Conservation (phyloP, 2,888 invertebrate species). For the Idaea aversata region DNA sequence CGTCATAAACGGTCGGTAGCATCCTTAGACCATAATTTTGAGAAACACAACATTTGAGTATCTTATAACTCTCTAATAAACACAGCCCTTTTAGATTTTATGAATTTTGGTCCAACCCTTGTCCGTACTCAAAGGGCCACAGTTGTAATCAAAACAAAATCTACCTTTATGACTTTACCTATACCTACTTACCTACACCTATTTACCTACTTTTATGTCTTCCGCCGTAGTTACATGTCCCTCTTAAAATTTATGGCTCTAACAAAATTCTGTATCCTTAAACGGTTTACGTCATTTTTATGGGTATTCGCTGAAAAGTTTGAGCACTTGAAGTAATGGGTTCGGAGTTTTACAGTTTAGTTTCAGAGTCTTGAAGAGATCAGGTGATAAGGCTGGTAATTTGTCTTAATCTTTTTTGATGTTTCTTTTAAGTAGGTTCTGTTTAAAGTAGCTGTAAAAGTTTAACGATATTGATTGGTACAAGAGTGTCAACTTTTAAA, state of each 20-base stretch:
- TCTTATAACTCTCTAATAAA: not conserved
- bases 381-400: too few species aligned
- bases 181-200: not conserved
- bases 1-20: not conserved
- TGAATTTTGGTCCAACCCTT: not conserved
- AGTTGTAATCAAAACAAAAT: not conserved
- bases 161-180: not conserved
- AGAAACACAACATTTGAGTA: too few species aligned
- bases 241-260: not conserved
- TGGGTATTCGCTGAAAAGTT: slow-evolving; percentile 20
- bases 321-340: slow-evolving; percentile 20
- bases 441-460: too few species aligned
- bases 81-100: not conserved
- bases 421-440: too few species aligned
- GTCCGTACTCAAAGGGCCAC: not conserved
- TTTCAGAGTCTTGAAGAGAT: not conserved
- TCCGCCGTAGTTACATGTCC: not conserved
- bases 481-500: not conserved
- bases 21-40: not conserved
- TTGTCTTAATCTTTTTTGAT: too few species aligned
- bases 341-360: slow-evolving; percentile 3
- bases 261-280: slow-evolving; percentile 13
- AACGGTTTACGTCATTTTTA: slow-evolving; percentile 27
- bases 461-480: too few species aligned
- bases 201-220: not conserved